These are phyloP conservation scores for Orthonychiurus folsomi DNA, from an alignment of 2,888 invertebrate species.

Conservation along the genomic window DNA sequence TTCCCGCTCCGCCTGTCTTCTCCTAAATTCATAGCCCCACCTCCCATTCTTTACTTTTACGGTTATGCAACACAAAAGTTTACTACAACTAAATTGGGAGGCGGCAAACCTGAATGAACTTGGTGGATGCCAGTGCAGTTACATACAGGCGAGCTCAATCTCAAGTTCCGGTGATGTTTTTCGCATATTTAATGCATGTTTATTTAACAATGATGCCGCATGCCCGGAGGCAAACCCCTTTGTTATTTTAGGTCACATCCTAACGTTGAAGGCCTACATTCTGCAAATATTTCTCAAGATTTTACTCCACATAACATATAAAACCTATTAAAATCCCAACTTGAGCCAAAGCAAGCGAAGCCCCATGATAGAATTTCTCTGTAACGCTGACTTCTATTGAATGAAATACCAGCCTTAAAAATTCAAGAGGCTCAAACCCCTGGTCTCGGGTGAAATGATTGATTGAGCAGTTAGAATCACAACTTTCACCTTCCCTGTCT, in stretches of 20 bases:
- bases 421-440: no score
- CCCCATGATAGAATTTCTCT: not conserved
- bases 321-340: not conserved
- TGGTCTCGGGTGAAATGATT: no score
- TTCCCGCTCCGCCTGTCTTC: not conserved
- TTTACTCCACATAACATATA: no score
- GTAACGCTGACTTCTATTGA: not conserved
- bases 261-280: not conserved
- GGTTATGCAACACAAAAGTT: conserved; percentile 1
- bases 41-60: conserved; percentile 1
- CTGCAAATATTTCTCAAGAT: no score
- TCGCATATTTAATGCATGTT: not conserved
- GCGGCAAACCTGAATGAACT: not conserved
- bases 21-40: not conserved
- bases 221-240: not conserved
- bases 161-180: not conserved
- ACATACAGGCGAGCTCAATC: not conserved
- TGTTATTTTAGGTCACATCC: not conserved
- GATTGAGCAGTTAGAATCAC: no score
- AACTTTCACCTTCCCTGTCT: not conserved
- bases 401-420: not conserved
- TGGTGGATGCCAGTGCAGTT: no score
- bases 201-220: not conserved
- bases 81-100: not conserved
- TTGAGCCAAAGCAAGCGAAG: not conserved